phyloP scores from a whole-genome alignment of 1,140 invertebrate species.

The Caenorhabditis inopinata region DNA sequence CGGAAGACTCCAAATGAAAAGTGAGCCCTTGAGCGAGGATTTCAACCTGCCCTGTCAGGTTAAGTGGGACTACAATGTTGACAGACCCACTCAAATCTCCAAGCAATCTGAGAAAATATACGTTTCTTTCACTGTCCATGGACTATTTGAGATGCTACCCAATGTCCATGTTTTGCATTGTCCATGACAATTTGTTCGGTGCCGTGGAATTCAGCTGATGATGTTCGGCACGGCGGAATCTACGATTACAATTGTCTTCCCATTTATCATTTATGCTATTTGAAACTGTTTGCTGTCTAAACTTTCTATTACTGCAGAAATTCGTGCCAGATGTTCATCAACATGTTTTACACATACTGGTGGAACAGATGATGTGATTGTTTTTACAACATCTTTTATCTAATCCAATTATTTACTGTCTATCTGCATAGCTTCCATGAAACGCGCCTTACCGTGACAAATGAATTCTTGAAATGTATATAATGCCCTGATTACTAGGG shows the following conservation, averaged over 20 bases:
- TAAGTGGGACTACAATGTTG: slow-evolving; percentile 49
- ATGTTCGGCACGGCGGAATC: slow-evolving; percentile 37
- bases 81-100: slow-evolving; percentile 48
- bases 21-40: slow-evolving; percentile 49
- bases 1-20: slow-evolving; percentile 44
- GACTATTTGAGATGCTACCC: too few relatives aligned
- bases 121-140: neutral
- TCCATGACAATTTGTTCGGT: slow-evolving; percentile 48
- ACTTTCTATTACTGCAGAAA: too few relatives aligned
- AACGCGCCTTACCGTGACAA: neutral
- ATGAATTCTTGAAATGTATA: slow-evolving; percentile 38
- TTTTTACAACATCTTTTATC: neutral
- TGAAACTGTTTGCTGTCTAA: too few relatives aligned
- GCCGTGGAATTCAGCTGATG: slow-evolving; percentile 35
- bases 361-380: slow-evolving; percentile 2
- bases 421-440: neutral
- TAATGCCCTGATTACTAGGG: slow-evolving; percentile 44
- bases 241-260: too few relatives aligned
- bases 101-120: slow-evolving; percentile 42
- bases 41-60: slow-evolving; percentile 50
- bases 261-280: too few relatives aligned
- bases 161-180: slow-evolving; percentile 48
- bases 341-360: too few relatives aligned
- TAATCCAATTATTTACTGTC: too few relatives aligned
- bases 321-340: too few relatives aligned